phyloP scores from a whole-genome alignment of 2,113 vertebrate genomes.

The Mormoops blainvillei region DNA sequence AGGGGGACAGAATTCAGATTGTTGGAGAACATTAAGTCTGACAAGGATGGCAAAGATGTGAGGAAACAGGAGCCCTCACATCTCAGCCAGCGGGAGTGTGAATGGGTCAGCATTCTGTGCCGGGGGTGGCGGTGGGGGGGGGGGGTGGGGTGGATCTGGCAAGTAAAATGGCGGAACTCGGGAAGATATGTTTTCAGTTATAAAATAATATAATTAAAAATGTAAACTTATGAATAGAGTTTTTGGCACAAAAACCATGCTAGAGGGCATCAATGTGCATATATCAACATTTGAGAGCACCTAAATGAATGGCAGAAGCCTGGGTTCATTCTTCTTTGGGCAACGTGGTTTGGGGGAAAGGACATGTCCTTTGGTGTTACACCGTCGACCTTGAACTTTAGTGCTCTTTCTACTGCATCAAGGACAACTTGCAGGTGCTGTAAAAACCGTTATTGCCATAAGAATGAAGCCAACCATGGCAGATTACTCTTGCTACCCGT shows the following conservation, averaged over 20 bases:
- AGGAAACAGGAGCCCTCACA: not conserved
- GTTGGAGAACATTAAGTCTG: not conserved
- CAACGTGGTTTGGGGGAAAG: not conserved
- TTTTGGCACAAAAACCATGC: not conserved
- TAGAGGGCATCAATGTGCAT: not conserved
- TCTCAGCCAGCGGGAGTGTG: no score
- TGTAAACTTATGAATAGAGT: not conserved
- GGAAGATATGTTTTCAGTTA: not conserved
- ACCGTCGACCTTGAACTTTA: not conserved
- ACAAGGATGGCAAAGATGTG: not conserved
- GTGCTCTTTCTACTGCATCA: not conserved
- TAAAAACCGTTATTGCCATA: not conserved
- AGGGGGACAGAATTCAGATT: not conserved
- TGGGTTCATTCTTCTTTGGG: not conserved
- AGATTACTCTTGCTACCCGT: not conserved
- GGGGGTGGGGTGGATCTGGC: not conserved
- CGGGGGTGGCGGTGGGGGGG: no score
- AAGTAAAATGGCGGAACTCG: not conserved
- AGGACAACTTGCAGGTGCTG: not conserved
- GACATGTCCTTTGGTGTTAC: accelerated
- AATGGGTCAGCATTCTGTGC: no score
- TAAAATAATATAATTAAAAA: not conserved
- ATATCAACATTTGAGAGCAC: not conserved
- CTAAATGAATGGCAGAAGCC: not conserved
- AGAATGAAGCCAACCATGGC: not conserved